Evolutionary conservation across 2,888 invertebrate genomes (phyloP).

Genomic region (Cataglyphis livida): DNA sequence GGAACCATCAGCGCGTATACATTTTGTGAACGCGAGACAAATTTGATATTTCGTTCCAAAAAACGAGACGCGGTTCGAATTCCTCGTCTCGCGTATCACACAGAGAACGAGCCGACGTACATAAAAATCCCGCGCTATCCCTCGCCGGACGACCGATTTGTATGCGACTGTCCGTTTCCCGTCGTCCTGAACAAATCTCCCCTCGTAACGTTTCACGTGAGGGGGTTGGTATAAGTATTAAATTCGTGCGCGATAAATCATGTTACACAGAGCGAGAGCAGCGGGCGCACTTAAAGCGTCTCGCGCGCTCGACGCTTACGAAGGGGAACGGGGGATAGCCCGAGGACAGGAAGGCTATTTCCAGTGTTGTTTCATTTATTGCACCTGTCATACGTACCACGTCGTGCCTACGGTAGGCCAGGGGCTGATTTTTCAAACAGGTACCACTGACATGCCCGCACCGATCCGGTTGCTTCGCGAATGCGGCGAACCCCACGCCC

Average conservation of each 20-base stretch:
- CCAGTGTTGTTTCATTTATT: slow-evolving; percentile 52
- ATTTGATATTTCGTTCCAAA: slow-evolving; percentile 16
- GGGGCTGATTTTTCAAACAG: slow-evolving; percentile 87
- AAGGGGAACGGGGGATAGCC: slow-evolving; percentile 13
- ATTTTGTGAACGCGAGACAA: slow-evolving; percentile 24
- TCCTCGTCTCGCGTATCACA: slow-evolving; percentile 47
- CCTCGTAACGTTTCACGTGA: slow-evolving; percentile 23
- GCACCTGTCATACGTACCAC: slow-evolving; percentile 71
- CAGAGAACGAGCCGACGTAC: slow-evolving; percentile 11
- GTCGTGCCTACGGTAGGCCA: slow-evolving; percentile 86
- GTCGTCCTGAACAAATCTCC: slow-evolving; percentile 38
- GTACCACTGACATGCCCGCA: slow-evolving; percentile 84
- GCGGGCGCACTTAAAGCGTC: slow-evolving; percentile 42
- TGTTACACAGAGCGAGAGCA: not conserved
- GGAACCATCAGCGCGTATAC: slow-evolving; percentile 7
- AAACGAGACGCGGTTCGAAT: slow-evolving; percentile 36
- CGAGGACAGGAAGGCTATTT: slow-evolving; percentile 51
- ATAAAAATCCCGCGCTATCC: slow-evolving; percentile 38
- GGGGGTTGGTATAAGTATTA: slow-evolving; percentile 26
- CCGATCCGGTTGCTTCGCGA: slow-evolving; percentile 85
- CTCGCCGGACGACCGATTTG: slow-evolving; percentile 31
- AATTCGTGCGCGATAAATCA: slow-evolving; percentile 52
- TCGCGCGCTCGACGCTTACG: slow-evolving; percentile 13
- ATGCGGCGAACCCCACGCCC: slow-evolving; percentile 86
- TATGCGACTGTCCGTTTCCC: slow-evolving; percentile 39